phyloP scores from a whole-genome alignment of 2,797 vertebrate species.

The Rhyacichthys aspro region DNA sequence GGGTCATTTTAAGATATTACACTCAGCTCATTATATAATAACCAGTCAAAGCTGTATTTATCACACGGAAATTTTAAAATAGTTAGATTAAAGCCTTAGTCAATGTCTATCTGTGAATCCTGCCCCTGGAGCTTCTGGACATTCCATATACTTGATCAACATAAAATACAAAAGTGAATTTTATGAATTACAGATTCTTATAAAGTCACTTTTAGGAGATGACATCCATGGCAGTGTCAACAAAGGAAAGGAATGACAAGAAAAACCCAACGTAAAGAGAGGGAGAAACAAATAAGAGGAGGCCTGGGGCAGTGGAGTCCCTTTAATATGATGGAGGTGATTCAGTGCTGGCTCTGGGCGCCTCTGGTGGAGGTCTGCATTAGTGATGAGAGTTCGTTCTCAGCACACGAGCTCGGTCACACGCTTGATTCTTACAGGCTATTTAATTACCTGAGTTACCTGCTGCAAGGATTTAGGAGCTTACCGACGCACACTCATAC shows the following conservation, averaged over 20 bases:
- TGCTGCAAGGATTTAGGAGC: constrained; percentile 36
- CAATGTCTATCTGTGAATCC: too few species aligned
- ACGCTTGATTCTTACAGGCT: constrained; percentile 46
- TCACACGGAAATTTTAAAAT: too few species aligned
- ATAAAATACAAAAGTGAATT: not conserved
- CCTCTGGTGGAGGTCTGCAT: constrained; percentile 21
- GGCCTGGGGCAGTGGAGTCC: constrained; percentile 40
- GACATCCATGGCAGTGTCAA: constrained; percentile 33
- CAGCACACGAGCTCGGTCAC: constrained; percentile 33
- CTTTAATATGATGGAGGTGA: constrained; percentile 64
- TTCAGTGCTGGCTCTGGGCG: constrained; percentile 33
- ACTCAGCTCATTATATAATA: too few species aligned
- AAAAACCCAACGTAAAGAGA: constrained; percentile 14
- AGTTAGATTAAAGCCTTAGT: too few species aligned
- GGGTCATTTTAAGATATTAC: too few species aligned
- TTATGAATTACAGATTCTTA: constrained; percentile 3
- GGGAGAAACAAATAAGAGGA: constrained; percentile 55
- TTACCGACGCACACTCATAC: constrained; percentile 16
- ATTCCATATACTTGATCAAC: not conserved
- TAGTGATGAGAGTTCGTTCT: constrained; percentile 47
- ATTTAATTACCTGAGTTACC: constrained; percentile 63
- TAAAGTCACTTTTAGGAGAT: constrained; percentile 35
- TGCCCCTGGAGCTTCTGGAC: not conserved
- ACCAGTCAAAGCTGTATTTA: too few species aligned
- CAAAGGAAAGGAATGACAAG: constrained; percentile 25